Conservation (phyloP, 2,797 vertebrate genomes). For the Tympanoctomys barrerae region DNA sequence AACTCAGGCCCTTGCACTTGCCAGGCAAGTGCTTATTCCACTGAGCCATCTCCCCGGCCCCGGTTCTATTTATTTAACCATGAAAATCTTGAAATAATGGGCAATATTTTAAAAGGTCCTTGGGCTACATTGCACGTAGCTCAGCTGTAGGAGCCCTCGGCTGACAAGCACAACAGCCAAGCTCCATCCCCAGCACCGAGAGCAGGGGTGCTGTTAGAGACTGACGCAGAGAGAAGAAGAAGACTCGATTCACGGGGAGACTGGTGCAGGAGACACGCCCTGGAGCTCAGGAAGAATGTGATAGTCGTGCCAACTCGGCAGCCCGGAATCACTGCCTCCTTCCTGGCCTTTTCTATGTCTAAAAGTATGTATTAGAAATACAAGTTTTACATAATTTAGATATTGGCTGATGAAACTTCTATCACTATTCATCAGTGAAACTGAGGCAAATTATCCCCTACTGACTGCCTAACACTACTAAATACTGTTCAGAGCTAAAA, state of each 20-base stretch:
- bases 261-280: not conserved
- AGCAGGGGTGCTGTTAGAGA: not conserved
- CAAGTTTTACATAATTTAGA: slow-evolving; percentile 13
- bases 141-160: not conserved
- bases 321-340: not conserved
- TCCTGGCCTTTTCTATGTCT: not conserved
- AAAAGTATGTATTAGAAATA: slow-evolving; percentile 23
- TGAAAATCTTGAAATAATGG: slow-evolving; percentile 47
- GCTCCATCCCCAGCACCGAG: not conserved
- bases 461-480: slow-evolving; percentile 1
- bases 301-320: not conserved
- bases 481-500: slow-evolving; percentile 49
- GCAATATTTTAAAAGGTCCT: not conserved
- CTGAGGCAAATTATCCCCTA: slow-evolving; percentile 47
- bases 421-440: slow-evolving; percentile 32
- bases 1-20: too few species aligned
- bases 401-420: slow-evolving; percentile 56
- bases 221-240: not conserved
- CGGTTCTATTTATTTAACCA: not conserved
- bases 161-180: too few species aligned
- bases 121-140: not conserved
- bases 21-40: too few species aligned
- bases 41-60: too few species aligned
- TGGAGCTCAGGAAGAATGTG: not conserved
- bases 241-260: not conserved